Conservation (phyloP, 2,888 invertebrate genomes). For the Argynnis bischoffii region DNA sequence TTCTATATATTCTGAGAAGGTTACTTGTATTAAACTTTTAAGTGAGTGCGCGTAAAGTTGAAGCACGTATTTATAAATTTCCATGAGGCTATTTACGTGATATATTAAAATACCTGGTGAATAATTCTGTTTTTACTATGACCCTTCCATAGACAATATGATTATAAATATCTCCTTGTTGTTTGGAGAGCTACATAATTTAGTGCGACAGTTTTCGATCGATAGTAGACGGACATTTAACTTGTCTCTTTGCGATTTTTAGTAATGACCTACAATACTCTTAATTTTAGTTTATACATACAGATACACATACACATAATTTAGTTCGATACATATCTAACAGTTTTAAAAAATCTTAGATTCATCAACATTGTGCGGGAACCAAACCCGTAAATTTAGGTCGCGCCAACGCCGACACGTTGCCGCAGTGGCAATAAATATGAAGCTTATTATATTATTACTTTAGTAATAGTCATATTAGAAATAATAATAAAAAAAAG, state of each 20-base stretch:
- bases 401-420: too few relatives aligned
- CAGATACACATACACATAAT: too few relatives aligned
- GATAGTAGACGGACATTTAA: constrained; percentile 53
- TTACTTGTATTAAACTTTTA: background rate
- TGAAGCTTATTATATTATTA: too few relatives aligned
- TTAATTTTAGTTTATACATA: too few relatives aligned
- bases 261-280: constrained; percentile 15
- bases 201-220: constrained; percentile 59
- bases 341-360: too few relatives aligned
- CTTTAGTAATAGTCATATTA: too few relatives aligned
- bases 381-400: too few relatives aligned
- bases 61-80: constrained; percentile 6
- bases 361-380: too few relatives aligned
- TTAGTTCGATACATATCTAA: too few relatives aligned
- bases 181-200: constrained; percentile 65
- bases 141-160: constrained; percentile 51
- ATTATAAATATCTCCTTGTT: constrained; percentile 62
- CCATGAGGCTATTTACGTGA: constrained; percentile 16
- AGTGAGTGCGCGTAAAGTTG: background rate
- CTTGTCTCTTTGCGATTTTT: constrained; percentile 31
- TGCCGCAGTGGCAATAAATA: too few relatives aligned
- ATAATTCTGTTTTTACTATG: constrained; percentile 58
- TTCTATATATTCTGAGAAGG: constrained; percentile 7
- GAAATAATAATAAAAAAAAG: too few relatives aligned
- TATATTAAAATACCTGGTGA: constrained; percentile 45